Conservation (phyloP, 2,888 invertebrate genomes). For the Agonum fuliginosum region DNA sequence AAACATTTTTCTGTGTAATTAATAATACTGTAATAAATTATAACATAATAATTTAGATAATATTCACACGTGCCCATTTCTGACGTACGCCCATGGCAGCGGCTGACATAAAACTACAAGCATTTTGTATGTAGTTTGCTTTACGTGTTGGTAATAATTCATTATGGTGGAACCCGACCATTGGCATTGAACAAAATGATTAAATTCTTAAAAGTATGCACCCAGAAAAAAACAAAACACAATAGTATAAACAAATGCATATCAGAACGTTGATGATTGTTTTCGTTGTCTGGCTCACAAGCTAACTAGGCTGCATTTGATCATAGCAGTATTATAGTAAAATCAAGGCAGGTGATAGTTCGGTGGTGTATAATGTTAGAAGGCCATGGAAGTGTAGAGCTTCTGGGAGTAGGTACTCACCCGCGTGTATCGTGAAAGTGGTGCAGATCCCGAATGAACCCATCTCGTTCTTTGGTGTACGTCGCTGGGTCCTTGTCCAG, state of each 20-base stretch:
- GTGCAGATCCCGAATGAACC: conserved; percentile 88
- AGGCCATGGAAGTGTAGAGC: background rate
- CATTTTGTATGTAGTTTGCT: conserved; percentile 38
- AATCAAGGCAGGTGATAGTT: conserved; percentile 17
- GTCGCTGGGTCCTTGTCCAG: conserved; percentile 83
- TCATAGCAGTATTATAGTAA: background rate
- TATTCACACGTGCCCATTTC: conserved; percentile 5
- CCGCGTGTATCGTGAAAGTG: conserved; percentile 94
- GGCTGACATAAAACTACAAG: conserved; percentile 44
- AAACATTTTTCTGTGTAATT: no score
- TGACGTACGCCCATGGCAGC: conserved; percentile 33
- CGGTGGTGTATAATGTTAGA: background rate
- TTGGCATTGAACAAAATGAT: conserved; percentile 26
- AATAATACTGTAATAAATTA: no score
- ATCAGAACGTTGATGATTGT: conserved; percentile 3
- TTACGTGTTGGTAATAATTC: conserved; percentile 42
- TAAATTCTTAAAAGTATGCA: conserved; percentile 22
- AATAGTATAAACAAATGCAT: conserved; percentile 22
- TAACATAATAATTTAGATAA: no score
- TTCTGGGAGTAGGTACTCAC: conserved; percentile 76
- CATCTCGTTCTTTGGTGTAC: conserved; percentile 86
- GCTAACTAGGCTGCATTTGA: conserved; percentile 27
- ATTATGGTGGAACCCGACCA: conserved; percentile 42
- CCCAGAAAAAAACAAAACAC: conserved; percentile 19
- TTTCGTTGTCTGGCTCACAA: conserved; percentile 9